These are phyloP conservation scores for Plusia festucae DNA, from an alignment of 2,888 invertebrate species.

Conservation along the genomic window DNA sequence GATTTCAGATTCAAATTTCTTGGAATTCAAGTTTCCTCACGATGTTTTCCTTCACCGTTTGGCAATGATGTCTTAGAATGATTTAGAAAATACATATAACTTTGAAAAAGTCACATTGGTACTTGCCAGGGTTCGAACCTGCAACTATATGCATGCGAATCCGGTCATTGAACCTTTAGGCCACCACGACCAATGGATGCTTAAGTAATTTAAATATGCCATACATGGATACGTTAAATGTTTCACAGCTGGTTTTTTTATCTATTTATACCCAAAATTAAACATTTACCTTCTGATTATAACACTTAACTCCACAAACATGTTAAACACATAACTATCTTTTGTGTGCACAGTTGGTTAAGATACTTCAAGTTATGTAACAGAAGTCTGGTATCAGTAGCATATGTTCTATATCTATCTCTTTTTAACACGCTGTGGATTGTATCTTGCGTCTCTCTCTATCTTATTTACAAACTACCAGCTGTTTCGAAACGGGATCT, in stretches of 20 bases:
- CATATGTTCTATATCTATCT: constrained; percentile 50
- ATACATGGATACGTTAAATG: neutral
- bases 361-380: constrained; percentile 28
- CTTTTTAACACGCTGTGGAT: constrained; percentile 41
- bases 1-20: too few relatives aligned
- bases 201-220: too few relatives aligned
- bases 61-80: too few relatives aligned
- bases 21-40: too few relatives aligned
- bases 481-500: constrained; percentile 84
- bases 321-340: constrained; percentile 35
- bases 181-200: too few relatives aligned
- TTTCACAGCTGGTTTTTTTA: neutral
- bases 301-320: constrained; percentile 32
- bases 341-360: constrained; percentile 45
- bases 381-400: constrained; percentile 37
- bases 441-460: constrained; percentile 57
- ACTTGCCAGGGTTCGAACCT: too few relatives aligned
- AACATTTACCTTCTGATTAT: constrained; percentile 18
- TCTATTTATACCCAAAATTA: neutral
- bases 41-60: too few relatives aligned
- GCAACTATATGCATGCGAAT: too few relatives aligned
- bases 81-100: too few relatives aligned
- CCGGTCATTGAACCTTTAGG: too few relatives aligned
- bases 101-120: too few relatives aligned
- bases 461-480: constrained; percentile 71